These are phyloP conservation scores for Drosophila meridiana DNA, from an alignment of 2,888 invertebrate genomes.

Conservation along the genomic window DNA sequence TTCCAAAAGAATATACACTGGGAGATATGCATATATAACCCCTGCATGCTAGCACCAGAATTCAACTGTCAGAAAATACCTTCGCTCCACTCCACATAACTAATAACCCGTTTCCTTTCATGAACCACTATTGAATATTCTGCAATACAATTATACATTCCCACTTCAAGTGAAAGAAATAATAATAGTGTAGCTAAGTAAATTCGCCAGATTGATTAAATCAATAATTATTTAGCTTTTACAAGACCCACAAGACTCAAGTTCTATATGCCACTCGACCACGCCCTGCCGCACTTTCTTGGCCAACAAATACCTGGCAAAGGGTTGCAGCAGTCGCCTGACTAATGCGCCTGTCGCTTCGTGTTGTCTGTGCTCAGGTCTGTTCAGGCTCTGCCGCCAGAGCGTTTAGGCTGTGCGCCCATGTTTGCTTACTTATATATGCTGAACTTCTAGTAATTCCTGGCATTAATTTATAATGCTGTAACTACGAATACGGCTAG, in stretches of 20 bases:
- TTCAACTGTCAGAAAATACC: not conserved
- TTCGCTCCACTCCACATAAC: not conserved
- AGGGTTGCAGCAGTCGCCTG: not conserved
- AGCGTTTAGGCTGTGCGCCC: not conserved
- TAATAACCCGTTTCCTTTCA: not conserved
- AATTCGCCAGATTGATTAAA: conserved; percentile 1
- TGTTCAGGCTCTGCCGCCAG: not conserved
- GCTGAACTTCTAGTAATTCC: not conserved
- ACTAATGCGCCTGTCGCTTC: conserved; percentile 3
- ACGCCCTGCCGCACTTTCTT: not conserved
- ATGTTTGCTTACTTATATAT: not conserved
- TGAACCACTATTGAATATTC: not conserved
- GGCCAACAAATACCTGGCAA: not conserved
- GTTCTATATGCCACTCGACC: not conserved
- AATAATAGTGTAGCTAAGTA: not conserved
- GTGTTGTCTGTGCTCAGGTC: not conserved
- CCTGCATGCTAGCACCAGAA: not conserved
- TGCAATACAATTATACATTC: not conserved
- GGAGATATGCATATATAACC: too few relatives aligned
- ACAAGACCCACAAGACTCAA: not conserved
- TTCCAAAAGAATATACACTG: too few relatives aligned
- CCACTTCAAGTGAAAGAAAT: not conserved
- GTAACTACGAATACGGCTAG: not conserved
- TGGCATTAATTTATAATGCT: conserved; percentile 5
- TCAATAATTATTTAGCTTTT: not conserved